These are phyloP conservation scores for Dorcus hopei DNA, from an alignment of 2,888 invertebrate genomes.

Conservation along the genomic window DNA sequence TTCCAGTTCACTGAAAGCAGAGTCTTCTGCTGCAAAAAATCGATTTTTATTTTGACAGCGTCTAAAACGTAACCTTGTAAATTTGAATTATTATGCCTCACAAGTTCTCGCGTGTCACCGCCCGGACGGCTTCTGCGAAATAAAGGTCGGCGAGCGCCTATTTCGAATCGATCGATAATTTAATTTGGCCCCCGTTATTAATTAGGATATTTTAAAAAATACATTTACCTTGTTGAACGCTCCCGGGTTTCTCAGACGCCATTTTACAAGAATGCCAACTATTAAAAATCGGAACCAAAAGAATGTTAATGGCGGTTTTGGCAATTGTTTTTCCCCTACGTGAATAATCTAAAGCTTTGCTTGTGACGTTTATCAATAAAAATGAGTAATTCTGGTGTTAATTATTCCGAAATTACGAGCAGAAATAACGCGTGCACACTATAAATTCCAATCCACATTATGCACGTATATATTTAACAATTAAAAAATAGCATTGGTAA, in stretches of 20 bases:
- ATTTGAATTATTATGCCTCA: too few relatives aligned
- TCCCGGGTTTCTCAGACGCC: constrained; percentile 66
- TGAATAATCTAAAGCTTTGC: constrained; percentile 25
- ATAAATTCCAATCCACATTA: constrained; percentile 21
- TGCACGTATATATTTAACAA: constrained; percentile 16
- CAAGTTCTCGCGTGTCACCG: too few relatives aligned
- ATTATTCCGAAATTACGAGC: constrained; percentile 21
- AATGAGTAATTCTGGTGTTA: constrained; percentile 27
- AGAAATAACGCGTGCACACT: constrained; percentile 20
- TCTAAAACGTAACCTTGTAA: constrained; percentile 14
- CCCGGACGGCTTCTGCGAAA: too few relatives aligned
- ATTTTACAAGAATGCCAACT: constrained; percentile 52
- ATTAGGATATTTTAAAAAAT: constrained; percentile 28
- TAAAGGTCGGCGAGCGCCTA: too few relatives aligned
- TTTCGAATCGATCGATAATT: too few relatives aligned
- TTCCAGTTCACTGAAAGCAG: constrained; percentile 51
- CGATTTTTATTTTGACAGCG: constrained; percentile 25
- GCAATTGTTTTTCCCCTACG: constrained; percentile 13
- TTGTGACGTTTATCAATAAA: constrained; percentile 28
- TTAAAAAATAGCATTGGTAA: constrained; percentile 9
- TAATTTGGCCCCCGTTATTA: neutral
- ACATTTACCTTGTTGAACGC: constrained; percentile 59
- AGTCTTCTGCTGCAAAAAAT: constrained; percentile 31
- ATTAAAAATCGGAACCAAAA: neutral
- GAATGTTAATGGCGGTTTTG: neutral